Percentiles rank a stretch among this genome's conserved stretches.
Conservation (phyloP, 1,140 invertebrate genomes). For the Capitella teleta region DNA sequence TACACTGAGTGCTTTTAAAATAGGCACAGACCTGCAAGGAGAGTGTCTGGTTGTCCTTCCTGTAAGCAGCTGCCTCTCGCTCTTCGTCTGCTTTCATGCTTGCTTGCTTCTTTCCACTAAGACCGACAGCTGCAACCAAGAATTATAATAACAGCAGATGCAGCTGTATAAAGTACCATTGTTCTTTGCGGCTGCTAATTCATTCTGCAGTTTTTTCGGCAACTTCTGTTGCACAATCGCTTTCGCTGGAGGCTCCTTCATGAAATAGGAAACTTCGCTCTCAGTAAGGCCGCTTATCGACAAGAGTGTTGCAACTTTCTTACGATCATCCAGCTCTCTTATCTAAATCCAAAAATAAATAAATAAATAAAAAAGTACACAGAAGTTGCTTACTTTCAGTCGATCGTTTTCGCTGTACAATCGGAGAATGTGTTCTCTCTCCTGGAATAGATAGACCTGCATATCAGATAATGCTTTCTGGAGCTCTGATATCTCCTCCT, state of each 20-base stretch:
- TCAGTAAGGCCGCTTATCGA: constrained; percentile 26
- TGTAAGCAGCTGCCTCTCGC: not conserved
- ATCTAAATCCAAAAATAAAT: constrained; percentile 20
- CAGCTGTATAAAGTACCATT: too few relatives aligned
- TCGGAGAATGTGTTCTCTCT: constrained; percentile 40
- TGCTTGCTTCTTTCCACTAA: too few relatives aligned
- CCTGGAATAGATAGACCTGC: constrained; percentile 42
- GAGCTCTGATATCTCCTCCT: constrained; percentile 41
- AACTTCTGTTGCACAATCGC: constrained; percentile 35
- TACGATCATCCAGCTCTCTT: constrained; percentile 39
- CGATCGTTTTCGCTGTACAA: constrained; percentile 43
- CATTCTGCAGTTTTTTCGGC: constrained; percentile 18
- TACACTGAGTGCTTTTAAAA: too few relatives aligned
- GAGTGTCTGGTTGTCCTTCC: constrained; percentile 8
- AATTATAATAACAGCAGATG: too few relatives aligned
- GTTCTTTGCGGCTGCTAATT: constrained; percentile 3
- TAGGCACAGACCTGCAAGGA: too few relatives aligned
- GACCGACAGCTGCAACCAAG: too few relatives aligned
- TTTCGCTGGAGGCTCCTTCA: constrained; percentile 40
- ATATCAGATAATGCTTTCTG: constrained; percentile 44
- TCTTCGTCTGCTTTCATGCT: too few relatives aligned
- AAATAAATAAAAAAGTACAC: not conserved
- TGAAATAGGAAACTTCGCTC: constrained; percentile 41
- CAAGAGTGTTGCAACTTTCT: constrained; percentile 40
- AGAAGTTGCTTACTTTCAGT: constrained; percentile 26